Conservation (phyloP, 2,888 invertebrate species). For the Gasteruption jaculator region DNA sequence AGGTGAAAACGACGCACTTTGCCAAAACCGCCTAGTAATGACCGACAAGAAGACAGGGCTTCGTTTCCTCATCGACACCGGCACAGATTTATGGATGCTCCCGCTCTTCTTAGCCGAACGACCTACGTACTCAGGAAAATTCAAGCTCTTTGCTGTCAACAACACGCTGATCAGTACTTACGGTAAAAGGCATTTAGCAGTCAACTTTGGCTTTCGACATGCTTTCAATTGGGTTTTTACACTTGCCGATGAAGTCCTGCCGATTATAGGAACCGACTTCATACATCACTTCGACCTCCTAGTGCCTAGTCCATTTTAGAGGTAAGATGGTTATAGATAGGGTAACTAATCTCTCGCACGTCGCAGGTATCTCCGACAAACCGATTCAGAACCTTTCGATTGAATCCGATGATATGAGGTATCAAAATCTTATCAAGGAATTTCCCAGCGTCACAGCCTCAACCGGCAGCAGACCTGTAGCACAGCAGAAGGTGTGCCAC, state of each 20-base stretch:
- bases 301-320: slow-evolving; percentile 6
- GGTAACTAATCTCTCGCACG: slow-evolving; percentile 1
- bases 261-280: slow-evolving; percentile 22
- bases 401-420: not conserved
- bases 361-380: not conserved
- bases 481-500: not conserved
- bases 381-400: not conserved
- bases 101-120: slow-evolving; percentile 2
- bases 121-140: not conserved
- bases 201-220: slow-evolving; percentile 19
- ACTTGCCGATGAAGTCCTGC: slow-evolving; percentile 16
- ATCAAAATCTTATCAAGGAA: slow-evolving; percentile 1
- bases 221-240: slow-evolving; percentile 17
- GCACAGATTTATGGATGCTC: slow-evolving; percentile 15
- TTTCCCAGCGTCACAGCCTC: slow-evolving; percentile 5
- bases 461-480: not conserved
- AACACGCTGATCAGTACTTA: slow-evolving; percentile 16
- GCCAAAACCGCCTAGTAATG: slow-evolving; percentile 12
- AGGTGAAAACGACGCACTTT: slow-evolving; percentile 11
- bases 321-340: slow-evolving; percentile 8
- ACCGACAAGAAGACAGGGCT: slow-evolving; percentile 4
- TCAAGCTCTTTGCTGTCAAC: slow-evolving; percentile 18
- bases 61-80: slow-evolving; percentile 15
- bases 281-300: slow-evolving; percentile 10
- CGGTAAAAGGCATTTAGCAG: slow-evolving; percentile 7